Base-by-base conservation (phyloP, 2,888 invertebrate species). In the Tipula unca region DNA sequence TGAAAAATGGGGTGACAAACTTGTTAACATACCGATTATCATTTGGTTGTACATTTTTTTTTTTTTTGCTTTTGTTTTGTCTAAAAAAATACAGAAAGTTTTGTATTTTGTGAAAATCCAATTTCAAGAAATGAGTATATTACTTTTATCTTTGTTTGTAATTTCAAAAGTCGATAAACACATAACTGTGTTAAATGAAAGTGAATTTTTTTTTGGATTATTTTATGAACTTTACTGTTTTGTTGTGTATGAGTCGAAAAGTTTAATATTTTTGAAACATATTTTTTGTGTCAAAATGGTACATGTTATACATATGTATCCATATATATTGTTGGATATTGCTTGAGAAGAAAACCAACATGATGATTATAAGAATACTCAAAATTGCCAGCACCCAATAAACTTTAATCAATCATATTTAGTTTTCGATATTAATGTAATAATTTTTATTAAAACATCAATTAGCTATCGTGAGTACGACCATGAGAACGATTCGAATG, bases 1-100 rank as follows among this genome's bases (percentile, higher is more conserved):
- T 69, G 69, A 69, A 69, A 69, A 69, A 69, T 69, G 25, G 69
- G 69, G 69, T 69, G 69, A 69, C 69, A 69, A 69, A 69, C 69
- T 69, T 69, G 25, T 69, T 69, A 69, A 25, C 69, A 69, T 25
- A 69, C 69, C 69, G 69, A 69, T 69, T 69, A 69, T 25, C 69
- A 69, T 69, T 69, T 25, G 69, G 69, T 25, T 69, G 69, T 69
- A 69, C 69, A 48, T 48, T 48, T 39, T 32, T 4, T 4, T 32
- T 54, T 69, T 25, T 69, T 69, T 25, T 25, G 20, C 25, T 69
- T 69, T 10, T 69, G 17, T 1, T 6, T 10, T 25, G 2, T 48
- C n/a, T 20, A 69, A 69, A 20, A 25, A 69, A 25, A 69, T 3
- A 69, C 8, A 69, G 10, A 69, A 69, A 69, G 69, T 69, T 69